These are phyloP conservation scores for Sphaeramia orbicularis DNA, from an alignment of 2,797 vertebrate species.

Conservation along the genomic window DNA sequence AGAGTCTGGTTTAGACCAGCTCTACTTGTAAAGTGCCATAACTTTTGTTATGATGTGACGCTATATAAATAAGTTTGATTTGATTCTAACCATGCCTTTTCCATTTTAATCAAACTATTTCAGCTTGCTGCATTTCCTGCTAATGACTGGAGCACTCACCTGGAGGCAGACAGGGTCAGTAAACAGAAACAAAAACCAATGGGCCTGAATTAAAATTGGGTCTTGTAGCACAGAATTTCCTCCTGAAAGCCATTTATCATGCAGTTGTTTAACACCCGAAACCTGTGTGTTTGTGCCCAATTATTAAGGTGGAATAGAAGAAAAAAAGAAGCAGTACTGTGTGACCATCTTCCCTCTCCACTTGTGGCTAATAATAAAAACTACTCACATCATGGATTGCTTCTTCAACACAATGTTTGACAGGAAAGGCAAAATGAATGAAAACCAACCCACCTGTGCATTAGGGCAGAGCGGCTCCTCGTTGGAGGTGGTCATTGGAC, in stretches of 20 bases:
- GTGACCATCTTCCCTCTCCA: slow-evolving; percentile 59
- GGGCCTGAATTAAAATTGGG: too few species aligned
- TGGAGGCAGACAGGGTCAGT: too few species aligned
- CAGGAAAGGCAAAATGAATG: slow-evolving; percentile 22
- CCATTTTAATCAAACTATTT: too few species aligned
- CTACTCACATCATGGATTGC: slow-evolving; percentile 52
- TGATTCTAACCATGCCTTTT: too few species aligned
- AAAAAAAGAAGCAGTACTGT: slow-evolving; percentile 4
- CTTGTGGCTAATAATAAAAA: slow-evolving; percentile 32
- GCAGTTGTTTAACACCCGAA: slow-evolving; percentile 17
- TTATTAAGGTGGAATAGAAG: slow-evolving; percentile 5
- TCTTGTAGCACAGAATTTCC: slow-evolving; percentile 4
- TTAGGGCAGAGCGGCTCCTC: slow-evolving; percentile 84
- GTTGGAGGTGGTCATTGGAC: slow-evolving; percentile 74
- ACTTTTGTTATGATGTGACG: too few species aligned
- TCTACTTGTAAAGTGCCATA: too few species aligned
- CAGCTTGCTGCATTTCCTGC: too few species aligned
- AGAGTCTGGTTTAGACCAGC: too few species aligned
- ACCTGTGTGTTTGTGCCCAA: neutral
- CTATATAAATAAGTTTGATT: too few species aligned
- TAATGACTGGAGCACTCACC: too few species aligned
- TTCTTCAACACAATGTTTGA: slow-evolving; percentile 4
- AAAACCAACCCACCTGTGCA: slow-evolving; percentile 84
- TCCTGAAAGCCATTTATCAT: slow-evolving; percentile 10
- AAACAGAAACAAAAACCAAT: too few species aligned